Conservation (phyloP, 2,113 vertebrate species). For the Balaeniceps rex region DNA sequence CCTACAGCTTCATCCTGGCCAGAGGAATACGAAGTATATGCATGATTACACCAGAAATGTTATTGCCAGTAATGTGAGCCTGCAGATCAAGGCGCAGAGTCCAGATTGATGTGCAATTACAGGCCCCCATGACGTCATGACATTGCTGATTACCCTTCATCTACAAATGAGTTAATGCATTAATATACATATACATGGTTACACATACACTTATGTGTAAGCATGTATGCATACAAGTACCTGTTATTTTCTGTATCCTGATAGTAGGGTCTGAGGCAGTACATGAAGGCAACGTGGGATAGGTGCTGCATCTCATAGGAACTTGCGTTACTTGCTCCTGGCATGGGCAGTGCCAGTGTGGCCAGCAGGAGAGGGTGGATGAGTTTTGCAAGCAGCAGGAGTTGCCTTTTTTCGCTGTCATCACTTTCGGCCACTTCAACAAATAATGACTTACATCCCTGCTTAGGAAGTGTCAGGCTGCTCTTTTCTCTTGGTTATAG, state of each 20-base stretch:
- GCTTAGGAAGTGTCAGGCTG: neutral
- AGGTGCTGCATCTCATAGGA: neutral
- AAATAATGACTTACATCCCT: neutral
- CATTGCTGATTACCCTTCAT: constrained; percentile 60
- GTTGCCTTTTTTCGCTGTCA: neutral
- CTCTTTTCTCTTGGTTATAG: neutral
- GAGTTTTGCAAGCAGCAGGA: neutral
- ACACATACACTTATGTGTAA: neutral
- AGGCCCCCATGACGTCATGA: constrained; percentile 67
- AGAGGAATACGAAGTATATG: constrained; percentile 80
- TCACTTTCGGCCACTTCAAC: neutral
- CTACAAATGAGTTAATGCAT: neutral
- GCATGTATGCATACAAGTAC: neutral
- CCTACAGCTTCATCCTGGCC: constrained; percentile 89
- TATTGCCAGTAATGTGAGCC: constrained; percentile 78
- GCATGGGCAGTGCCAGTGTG: neutral
- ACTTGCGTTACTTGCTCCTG: neutral
- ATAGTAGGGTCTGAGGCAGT: neutral
- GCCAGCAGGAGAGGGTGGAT: neutral
- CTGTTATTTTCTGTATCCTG: constrained; percentile 39
- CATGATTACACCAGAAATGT: constrained; percentile 87
- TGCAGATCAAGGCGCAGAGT: constrained; percentile 61
- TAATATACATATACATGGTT: neutral
- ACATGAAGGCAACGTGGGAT: neutral
- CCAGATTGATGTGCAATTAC: constrained; percentile 64